Conservation (phyloP, 2,888 invertebrate species). For the Spilosoma lubricipeda region DNA sequence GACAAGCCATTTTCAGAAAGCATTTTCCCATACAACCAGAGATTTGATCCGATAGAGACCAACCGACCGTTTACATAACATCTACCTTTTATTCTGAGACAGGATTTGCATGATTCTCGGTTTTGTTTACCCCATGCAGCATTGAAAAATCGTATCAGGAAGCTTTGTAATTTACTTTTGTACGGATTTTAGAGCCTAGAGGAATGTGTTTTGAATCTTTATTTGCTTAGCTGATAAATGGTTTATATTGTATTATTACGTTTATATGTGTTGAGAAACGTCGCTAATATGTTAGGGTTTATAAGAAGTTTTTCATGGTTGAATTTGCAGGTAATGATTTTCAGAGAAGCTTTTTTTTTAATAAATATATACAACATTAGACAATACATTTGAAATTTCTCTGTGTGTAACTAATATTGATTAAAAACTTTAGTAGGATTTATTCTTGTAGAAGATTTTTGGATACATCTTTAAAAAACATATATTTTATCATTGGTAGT, state of each 20-base stretch:
- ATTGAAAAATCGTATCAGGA: constrained; percentile 13
- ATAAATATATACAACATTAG: too few species aligned
- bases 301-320: background rate
- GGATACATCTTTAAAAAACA: too few species aligned
- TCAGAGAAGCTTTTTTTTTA: too few species aligned
- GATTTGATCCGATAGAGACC: constrained; percentile 1
- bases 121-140: constrained; percentile 11
- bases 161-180: constrained; percentile 8
- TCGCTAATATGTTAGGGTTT: too few species aligned
- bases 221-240: background rate
- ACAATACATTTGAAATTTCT: too few species aligned
- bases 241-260: background rate
- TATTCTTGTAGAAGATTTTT: too few species aligned
- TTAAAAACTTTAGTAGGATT: too few species aligned
- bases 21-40: background rate
- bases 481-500: too few species aligned
- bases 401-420: too few species aligned
- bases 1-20: constrained; percentile 3
- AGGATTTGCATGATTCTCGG: constrained; percentile 15
- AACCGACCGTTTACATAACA: constrained; percentile 15
- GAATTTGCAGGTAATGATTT: background rate
- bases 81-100: constrained; percentile 11
- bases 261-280: background rate
- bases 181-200: constrained; percentile 1
- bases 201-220: background rate